Conservation (phyloP, 2,113 vertebrate genomes). For the Colossoma macropomum region DNA sequence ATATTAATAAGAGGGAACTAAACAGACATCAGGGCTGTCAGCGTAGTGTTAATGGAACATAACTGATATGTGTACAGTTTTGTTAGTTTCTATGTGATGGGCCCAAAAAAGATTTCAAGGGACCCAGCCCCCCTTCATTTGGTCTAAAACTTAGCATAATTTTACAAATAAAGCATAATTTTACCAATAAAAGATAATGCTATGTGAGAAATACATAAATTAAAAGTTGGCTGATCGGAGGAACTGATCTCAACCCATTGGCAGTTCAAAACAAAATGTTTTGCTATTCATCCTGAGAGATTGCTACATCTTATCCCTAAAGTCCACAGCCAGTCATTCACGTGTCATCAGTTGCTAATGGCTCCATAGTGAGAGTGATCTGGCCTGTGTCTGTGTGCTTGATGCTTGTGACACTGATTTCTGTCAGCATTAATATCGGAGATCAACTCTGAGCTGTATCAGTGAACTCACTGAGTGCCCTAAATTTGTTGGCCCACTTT, state of each 20-base stretch:
- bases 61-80: no score
- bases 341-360: slow-evolving; percentile 19
- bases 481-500: not conserved
- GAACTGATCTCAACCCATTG: not conserved
- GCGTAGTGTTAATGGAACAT: no score
- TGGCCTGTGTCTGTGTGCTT: slow-evolving; percentile 32
- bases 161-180: no score
- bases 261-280: not conserved
- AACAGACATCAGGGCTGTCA: no score
- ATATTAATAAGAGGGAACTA: no score
- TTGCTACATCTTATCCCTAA: slow-evolving; percentile 24
- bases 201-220: no score
- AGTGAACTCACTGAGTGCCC: slow-evolving; percentile 18
- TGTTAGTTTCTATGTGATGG: no score
- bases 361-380: slow-evolving; percentile 38
- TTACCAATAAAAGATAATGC: no score
- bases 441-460: slow-evolving; percentile 25
- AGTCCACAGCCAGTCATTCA: slow-evolving; percentile 37
- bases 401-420: slow-evolving; percentile 39
- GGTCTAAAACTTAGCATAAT: no score
- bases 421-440: slow-evolving; percentile 46
- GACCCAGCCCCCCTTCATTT: no score
- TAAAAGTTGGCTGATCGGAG: not conserved
- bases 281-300: not conserved
- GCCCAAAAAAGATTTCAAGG: no score